Evolutionary conservation across 2,888 invertebrate species (phyloP), one percentile per base, ranked within the genome.

Genomic region (Arenicola marina): DNA sequence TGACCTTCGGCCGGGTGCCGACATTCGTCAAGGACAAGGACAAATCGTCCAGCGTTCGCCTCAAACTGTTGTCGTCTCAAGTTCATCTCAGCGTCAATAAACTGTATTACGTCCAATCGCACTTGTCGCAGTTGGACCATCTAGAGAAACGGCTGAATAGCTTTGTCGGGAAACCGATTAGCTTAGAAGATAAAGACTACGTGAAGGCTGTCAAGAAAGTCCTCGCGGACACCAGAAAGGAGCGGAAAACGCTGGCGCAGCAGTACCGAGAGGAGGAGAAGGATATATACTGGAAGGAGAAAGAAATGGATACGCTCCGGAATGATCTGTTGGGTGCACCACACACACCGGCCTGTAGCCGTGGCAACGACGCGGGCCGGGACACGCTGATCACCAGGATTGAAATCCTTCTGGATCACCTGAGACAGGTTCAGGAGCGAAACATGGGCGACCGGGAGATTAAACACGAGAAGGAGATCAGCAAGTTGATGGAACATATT

Each of bases 21-120:
- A 48, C 48, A 24, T 48, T 48, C 48, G 56, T 24, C 45, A 21
- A 18, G n/a, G 46, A 59, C 55, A 59, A 33, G 55, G 38, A 44
- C 1, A 57, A 63, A 4, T 54, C 33, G 24, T 44, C 33, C 2
- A 33, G n/a, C 32, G 54, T 44, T 1, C 59, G 33, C 1, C 29
- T 63, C 24, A 51, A 51, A 38, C 38, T 31, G 26, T 24, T 48
- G n/a, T 48, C 48, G 7, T 11, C 48, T 21, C 48, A 48, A 24
- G 48, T 51, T n/a, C 15, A 33, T 24, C n/a, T 54, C 11, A 4
- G 4, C 7, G 33, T 59, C 7, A 53, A 33, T 24, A 59, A 53
- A 34, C n/a, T 59, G 51, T 48, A 59, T 34, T 51, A 59, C 53
- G 44, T 28, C 4, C 59, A 59, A 28, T 7, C 3, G 7, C 18